Evolutionary conservation across 2,113 vertebrate species (phyloP).

Genomic region (Pelvicachromis taeniatus): DNA sequence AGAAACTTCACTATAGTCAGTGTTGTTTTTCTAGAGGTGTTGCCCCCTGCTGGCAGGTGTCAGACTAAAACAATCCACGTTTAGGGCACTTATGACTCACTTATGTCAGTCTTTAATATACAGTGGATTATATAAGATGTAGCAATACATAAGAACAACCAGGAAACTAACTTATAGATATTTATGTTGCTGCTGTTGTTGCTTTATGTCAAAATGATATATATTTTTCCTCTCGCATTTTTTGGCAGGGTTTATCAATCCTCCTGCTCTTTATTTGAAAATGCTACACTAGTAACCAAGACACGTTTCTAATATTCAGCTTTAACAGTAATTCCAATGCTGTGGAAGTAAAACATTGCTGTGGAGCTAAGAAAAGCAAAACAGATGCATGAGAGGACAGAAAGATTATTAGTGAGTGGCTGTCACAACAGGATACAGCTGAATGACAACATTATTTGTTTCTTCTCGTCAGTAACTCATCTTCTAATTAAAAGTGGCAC

Average conservation of each 20-base stretch:
- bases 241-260: neutral
- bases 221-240: neutral
- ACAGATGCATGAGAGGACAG: slow-evolving; percentile 1
- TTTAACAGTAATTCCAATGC: neutral
- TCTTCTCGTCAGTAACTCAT: slow-evolving; percentile 47
- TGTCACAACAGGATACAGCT: slow-evolving; percentile 58
- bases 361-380: neutral
- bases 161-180: neutral
- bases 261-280: neutral
- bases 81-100: neutral
- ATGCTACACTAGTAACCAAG: neutral
- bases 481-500: slow-evolving; percentile 62
- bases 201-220: neutral
- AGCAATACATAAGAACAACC: neutral
- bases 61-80: neutral
- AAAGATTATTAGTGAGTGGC: slow-evolving; percentile 46
- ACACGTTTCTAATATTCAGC: neutral
- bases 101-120: neutral
- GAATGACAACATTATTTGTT: slow-evolving; percentile 65
- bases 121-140: rapidly evolving
- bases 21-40: neutral
- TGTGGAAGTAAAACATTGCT: neutral
- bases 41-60: neutral
- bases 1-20: neutral
- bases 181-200: neutral